These are phyloP conservation scores for Smutsia temminckii DNA, from an alignment of 2,797 vertebrate species.

Conservation along the genomic window DNA sequence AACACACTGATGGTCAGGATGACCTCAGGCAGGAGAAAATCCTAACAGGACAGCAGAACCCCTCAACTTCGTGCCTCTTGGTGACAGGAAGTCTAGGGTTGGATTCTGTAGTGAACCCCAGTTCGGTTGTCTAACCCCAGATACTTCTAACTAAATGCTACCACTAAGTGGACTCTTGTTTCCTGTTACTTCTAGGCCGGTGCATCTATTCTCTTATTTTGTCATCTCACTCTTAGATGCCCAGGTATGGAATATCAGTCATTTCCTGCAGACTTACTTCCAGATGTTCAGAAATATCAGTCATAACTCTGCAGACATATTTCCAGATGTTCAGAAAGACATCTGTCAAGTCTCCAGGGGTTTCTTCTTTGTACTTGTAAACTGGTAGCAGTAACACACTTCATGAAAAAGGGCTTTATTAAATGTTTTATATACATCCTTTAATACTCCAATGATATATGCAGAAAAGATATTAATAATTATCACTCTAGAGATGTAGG, in stretches of 20 bases:
- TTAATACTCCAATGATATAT: not conserved
- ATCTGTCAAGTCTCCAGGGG: not conserved
- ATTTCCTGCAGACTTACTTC: not conserved
- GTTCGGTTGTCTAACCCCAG: not conserved
- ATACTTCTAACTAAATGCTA: not conserved
- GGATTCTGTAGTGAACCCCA: not conserved
- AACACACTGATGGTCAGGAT: not conserved
- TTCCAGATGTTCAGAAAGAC: not conserved
- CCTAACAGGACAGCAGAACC: rapidly evolving
- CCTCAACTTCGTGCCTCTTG: not conserved
- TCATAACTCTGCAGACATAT: not conserved
- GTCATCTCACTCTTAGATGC: not conserved
- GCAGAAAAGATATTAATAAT: not conserved
- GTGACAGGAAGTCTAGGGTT: not conserved
- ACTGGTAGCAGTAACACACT: not conserved
- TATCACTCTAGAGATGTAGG: not conserved
- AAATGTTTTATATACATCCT: not conserved
- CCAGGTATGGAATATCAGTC: not conserved
- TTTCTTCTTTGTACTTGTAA: not conserved
- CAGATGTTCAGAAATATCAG: not conserved
- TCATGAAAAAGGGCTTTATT: not conserved
- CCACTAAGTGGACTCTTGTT: not conserved
- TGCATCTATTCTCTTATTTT: not conserved
- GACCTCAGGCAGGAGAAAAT: not conserved
- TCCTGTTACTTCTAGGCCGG: not conserved